Evolutionary conservation across 2,797 vertebrate species (phyloP).

Genomic region (Eulemur coronatus): DNA sequence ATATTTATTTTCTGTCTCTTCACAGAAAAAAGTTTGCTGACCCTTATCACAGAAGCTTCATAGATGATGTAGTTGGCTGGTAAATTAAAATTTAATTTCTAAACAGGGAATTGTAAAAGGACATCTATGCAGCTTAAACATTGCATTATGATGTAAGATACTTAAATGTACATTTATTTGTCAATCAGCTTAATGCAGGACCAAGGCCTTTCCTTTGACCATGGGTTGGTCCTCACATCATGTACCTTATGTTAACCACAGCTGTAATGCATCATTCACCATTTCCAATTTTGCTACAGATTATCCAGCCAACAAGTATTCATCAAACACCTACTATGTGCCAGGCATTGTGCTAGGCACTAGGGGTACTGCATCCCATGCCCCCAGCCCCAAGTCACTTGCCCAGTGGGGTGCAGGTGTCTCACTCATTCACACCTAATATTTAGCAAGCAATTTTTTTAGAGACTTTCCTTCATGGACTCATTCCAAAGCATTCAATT

Average conservation of each 20-base stretch:
- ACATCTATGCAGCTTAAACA: not conserved
- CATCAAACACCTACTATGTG: not conserved
- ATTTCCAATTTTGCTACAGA: not conserved
- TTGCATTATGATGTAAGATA: not conserved
- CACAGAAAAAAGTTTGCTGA: not conserved
- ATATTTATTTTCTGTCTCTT: not conserved
- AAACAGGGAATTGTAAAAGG: not conserved
- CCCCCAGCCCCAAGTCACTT: not conserved
- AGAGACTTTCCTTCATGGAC: conserved; percentile 27
- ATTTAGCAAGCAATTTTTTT: conserved; percentile 23
- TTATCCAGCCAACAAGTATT: not conserved
- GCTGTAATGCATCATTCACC: not conserved
- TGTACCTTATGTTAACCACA: not conserved
- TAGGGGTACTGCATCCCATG: not conserved
- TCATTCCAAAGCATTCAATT: conserved; percentile 50
- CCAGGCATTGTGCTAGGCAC: not conserved
- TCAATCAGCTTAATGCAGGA: not conserved
- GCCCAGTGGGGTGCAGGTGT: not conserved
- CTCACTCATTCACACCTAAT: conserved; percentile 34
- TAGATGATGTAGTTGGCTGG: not conserved
- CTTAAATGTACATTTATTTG: not conserved
- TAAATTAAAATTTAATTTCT: not conserved
- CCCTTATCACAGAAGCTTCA: not conserved
- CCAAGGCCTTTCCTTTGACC: not conserved
- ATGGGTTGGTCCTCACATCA: too few species aligned